These are phyloP conservation scores for Parazoanthus darwini DNA, from an alignment of 92 coral and sea anemone species.

Conservation along the genomic window DNA sequence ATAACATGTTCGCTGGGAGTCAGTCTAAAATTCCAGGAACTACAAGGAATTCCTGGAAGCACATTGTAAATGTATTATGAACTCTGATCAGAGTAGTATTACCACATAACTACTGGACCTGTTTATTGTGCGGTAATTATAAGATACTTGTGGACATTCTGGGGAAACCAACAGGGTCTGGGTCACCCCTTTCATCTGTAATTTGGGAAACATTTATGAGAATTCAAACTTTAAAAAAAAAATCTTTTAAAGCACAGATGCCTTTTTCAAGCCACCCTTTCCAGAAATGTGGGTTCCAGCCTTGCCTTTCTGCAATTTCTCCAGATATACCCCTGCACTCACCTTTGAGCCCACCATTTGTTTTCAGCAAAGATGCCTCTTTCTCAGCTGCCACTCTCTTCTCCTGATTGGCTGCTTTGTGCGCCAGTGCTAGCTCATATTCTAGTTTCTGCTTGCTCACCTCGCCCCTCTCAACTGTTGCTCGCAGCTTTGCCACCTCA, in stretches of 20 bases:
- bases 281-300: too few species aligned
- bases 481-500: conserved; percentile 81
- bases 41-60: not conserved
- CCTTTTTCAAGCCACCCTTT: too few species aligned
- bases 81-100: not conserved
- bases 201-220: too few species aligned
- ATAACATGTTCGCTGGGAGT: not conserved
- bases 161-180: too few species aligned
- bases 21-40: not conserved
- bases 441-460: conserved; percentile 93
- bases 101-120: too few species aligned
- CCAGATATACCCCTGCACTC: not conserved
- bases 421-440: conserved; percentile 87
- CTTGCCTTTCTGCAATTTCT: not conserved
- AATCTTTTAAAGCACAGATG: too few species aligned
- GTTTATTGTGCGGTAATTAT: too few species aligned
- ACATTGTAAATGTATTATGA: too few species aligned
- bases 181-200: too few species aligned
- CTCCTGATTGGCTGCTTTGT: conserved; percentile 88
- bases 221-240: too few species aligned
- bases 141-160: too few species aligned
- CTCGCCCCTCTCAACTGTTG: conserved; percentile 93
- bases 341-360: conserved; percentile 72
- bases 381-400: conserved; percentile 80
- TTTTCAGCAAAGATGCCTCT: conserved; percentile 67